phyloP scores from a whole-genome alignment of 2,113 vertebrate genomes.

The Larimichthys crocea region DNA sequence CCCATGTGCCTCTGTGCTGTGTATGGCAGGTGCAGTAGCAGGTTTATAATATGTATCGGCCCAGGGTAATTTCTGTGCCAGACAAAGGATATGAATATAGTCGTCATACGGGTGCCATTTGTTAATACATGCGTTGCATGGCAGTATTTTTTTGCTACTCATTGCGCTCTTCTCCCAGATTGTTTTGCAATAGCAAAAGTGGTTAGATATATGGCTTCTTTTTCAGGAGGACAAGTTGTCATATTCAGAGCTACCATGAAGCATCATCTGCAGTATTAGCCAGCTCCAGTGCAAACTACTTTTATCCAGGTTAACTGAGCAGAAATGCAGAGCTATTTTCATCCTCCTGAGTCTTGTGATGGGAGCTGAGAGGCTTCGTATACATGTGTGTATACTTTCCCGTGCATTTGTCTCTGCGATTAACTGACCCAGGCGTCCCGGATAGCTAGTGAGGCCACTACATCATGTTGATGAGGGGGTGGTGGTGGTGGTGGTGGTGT shows the following conservation, averaged over 20 bases:
- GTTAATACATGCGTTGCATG: conserved; percentile 33
- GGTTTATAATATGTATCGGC: conserved; percentile 53
- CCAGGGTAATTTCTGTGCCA: conserved; percentile 43
- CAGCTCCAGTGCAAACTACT: conserved; percentile 16
- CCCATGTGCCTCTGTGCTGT: conserved; percentile 31
- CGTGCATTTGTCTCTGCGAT: conserved; percentile 41
- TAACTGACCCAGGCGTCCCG: conserved; percentile 49
- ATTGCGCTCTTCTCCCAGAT: conserved; percentile 13
- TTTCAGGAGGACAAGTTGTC: conserved; percentile 12
- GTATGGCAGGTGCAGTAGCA: conserved; percentile 48
- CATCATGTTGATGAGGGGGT: conserved; percentile 71
- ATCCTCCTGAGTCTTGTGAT: conserved; percentile 2
- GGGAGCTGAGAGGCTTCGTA: not conserved
- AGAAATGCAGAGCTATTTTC: conserved; percentile 18
- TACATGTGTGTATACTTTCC: conserved; percentile 22
- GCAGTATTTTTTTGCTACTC: conserved; percentile 26
- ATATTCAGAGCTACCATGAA: conserved; percentile 5
- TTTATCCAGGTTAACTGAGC: conserved; percentile 19
- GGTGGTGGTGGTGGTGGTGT: no score
- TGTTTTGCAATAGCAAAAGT: conserved; percentile 28
- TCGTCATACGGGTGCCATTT: conserved; percentile 35
- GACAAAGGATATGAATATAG: conserved; percentile 56
- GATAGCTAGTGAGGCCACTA: conserved; percentile 52
- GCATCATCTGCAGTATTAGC: conserved; percentile 25
- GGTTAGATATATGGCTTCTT: conserved; percentile 1